Base-by-base conservation (phyloP, 2,888 invertebrate species). In the Erannis defoliaria region DNA sequence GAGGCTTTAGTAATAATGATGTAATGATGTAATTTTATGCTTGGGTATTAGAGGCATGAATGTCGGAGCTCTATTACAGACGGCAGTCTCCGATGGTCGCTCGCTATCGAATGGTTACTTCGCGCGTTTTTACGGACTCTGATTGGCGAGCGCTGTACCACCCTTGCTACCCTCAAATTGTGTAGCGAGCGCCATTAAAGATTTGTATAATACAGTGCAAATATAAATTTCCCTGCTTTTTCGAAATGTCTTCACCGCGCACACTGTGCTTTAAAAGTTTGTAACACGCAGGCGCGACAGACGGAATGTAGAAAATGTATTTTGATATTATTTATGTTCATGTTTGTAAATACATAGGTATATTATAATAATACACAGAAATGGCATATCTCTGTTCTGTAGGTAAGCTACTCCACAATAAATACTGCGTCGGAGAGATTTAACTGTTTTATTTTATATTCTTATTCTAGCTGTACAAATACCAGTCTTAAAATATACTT, bases 291-390 rank as follows among this genome's bases (percentile, higher is more conserved):
- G 66, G 55, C 69, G 67, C 70, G 66, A 68, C 61, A 71, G 64
- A 74, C 71, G 69, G 73, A 70, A 80, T 72, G 57, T 78, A 75
- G 74, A 79, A 72, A 83, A 83, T 82, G 87, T 90, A 91, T 90
- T 91, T 91, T 91, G 88, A 89, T 93, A 91, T 89, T 87, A 90
- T 91, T 90, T 91, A 92, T 89, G 89, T 88, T 90, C 81, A 84
- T 75, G 85, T 89, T 90, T 91, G 90, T 93, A 91, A 88, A 91
- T 91, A 46, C 18, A 46, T 46, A 51, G 23, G 37, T 88, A 77
- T 89, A n/a, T n/a, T n/a, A n/a, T n/a, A 89, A 75, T 62, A 80
- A 73, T 81, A 81, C 84, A 89, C 83, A 87, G 82, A 91, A 89
- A 85, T 79, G 78, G 87, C 92, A 93, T 93, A 92, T 93, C 92